Percentiles rank a stretch among this genome's conserved stretches.
Evolutionary conservation across 2,113 vertebrate genomes (phyloP).

Genomic region (Scopus umbretta): DNA sequence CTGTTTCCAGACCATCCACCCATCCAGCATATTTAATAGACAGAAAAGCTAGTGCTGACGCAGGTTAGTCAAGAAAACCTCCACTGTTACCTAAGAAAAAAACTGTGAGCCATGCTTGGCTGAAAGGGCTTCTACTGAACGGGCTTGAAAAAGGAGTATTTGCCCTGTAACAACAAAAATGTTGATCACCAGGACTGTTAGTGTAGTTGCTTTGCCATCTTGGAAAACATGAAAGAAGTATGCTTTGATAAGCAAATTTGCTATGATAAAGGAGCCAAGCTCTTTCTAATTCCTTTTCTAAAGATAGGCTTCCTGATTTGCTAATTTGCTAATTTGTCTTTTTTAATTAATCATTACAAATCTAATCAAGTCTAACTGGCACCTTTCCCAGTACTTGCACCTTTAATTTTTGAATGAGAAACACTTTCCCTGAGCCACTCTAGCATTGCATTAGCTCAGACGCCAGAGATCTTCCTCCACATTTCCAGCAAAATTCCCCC

Average conservation of each 20-base stretch:
- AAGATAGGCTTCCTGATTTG: background rate
- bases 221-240: background rate
- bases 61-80: background rate
- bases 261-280: background rate
- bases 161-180: background rate
- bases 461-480: background rate
- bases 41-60: background rate
- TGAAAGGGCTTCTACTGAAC: background rate
- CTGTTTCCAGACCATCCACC: background rate
- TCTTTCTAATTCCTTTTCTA: background rate
- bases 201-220: background rate
- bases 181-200: background rate
- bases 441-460: background rate
- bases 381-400: background rate
- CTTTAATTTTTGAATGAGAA: background rate
- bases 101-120: background rate
- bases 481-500: background rate
- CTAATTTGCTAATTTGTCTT: conserved; percentile 23
- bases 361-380: background rate
- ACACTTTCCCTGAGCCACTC: background rate
- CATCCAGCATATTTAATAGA: background rate
- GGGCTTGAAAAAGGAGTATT: background rate
- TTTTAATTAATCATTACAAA: conserved; percentile 37
- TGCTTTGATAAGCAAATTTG: background rate
- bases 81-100: background rate